phyloP scores from a whole-genome alignment of 2,797 vertebrate species.

The Hoplostethus mediterraneus region DNA sequence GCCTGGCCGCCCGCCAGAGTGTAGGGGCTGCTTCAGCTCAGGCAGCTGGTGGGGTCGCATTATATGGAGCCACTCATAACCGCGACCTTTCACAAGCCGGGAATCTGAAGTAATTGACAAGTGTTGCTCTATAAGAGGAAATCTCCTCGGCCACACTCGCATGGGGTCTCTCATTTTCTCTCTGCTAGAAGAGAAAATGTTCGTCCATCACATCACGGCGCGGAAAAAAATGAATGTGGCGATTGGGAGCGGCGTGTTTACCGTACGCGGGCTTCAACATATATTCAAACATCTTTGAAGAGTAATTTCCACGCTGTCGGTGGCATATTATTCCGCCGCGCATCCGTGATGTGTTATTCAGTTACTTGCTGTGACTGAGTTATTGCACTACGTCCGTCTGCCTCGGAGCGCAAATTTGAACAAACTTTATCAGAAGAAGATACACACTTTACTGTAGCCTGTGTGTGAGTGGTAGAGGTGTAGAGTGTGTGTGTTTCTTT shows the following conservation, averaged over 20 bases:
- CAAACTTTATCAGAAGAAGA: slow-evolving; percentile 50
- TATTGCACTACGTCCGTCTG: slow-evolving; percentile 45
- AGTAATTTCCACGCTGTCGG: slow-evolving; percentile 20
- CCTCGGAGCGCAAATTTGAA: slow-evolving; percentile 35
- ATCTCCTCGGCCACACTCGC: slow-evolving; percentile 59
- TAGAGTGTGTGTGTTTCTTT: not conserved
- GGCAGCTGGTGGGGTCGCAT: slow-evolving; percentile 57
- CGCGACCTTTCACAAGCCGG: slow-evolving; percentile 54
- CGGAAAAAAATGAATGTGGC: too few species aligned
- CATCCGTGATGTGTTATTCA: slow-evolving; percentile 43
- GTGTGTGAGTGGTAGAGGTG: slow-evolving; percentile 1
- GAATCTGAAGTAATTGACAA: slow-evolving; percentile 74
- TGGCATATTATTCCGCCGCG: slow-evolving; percentile 26
- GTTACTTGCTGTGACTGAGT: slow-evolving; percentile 41
- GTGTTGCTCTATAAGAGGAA: slow-evolving; percentile 72
- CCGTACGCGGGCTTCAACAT: slow-evolving; percentile 39
- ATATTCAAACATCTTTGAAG: slow-evolving; percentile 38
- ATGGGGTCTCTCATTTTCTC: not conserved
- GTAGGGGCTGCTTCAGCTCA: slow-evolving; percentile 58
- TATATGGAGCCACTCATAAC: slow-evolving; percentile 69
- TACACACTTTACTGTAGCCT: slow-evolving; percentile 28
- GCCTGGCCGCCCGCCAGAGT: slow-evolving; percentile 70
- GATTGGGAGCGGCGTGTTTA: slow-evolving; percentile 24
- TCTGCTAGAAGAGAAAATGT: too few species aligned
- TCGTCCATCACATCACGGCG: too few species aligned